Conservation (phyloP, 1,140 invertebrate genomes). For the Frieseomelitta varia region DNA sequence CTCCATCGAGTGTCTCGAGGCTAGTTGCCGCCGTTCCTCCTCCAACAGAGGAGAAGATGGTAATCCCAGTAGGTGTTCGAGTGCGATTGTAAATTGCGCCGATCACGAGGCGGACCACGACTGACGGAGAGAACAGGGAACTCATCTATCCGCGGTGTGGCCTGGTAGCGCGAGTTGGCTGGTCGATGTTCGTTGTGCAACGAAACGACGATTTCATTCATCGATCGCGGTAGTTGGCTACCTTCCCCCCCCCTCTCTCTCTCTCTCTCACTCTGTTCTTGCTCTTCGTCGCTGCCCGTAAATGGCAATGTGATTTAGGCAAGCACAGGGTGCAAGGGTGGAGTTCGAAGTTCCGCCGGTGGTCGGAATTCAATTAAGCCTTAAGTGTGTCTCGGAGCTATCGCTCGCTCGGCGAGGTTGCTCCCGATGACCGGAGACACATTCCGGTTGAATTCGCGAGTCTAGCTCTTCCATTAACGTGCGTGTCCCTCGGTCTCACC, state of each 20-base stretch:
- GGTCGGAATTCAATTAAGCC: constrained; percentile 75
- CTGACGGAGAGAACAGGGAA: background rate
- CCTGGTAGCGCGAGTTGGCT: background rate
- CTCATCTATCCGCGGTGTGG: background rate
- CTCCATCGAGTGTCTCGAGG: background rate
- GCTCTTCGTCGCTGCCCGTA: constrained; percentile 37
- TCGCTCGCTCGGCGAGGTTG: constrained; percentile 49
- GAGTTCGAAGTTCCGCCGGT: constrained; percentile 65
- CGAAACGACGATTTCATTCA: constrained; percentile 52
- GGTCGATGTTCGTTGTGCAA: constrained; percentile 16
- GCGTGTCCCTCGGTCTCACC: constrained; percentile 37
- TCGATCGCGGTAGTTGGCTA: constrained; percentile 40
- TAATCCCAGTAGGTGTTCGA: constrained; percentile 12
- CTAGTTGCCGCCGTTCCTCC: background rate
- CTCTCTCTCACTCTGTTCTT: background rate
- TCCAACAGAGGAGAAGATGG: background rate
- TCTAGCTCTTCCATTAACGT: constrained; percentile 57
- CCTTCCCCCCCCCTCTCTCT: no score
- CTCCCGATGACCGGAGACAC: constrained; percentile 46
- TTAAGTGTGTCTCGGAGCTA: constrained; percentile 73
- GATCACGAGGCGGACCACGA: background rate
- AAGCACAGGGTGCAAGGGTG: constrained; percentile 53
- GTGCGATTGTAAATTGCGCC: background rate
- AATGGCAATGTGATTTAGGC: constrained; percentile 73
- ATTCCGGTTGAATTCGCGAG: constrained; percentile 13